Conservation (phyloP, 2,888 invertebrate species). For the Eupithecia inturbata region DNA sequence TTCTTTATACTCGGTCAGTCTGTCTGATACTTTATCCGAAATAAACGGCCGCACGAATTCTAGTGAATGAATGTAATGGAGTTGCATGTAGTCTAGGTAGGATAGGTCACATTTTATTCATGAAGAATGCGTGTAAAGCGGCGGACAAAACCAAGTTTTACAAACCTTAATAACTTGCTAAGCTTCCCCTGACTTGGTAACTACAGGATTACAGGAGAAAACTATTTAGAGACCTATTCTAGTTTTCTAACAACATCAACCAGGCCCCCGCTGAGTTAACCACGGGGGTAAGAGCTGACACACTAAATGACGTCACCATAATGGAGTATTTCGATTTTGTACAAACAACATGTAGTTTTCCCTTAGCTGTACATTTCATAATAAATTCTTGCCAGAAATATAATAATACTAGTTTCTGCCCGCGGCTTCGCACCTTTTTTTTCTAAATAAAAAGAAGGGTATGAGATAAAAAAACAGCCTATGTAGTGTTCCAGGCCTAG, state of each 20-base stretch:
- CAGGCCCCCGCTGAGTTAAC: neutral
- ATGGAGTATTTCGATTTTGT: constrained; percentile 1
- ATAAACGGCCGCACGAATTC: neutral
- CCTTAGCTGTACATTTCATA: neutral
- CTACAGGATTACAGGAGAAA: neutral
- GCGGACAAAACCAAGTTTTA: neutral
- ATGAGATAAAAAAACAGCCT: neutral
- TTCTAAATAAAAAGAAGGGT: neutral
- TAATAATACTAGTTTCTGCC: neutral
- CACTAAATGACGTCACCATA: neutral
- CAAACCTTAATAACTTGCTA: neutral
- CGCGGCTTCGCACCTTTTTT: neutral
- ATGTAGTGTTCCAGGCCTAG: neutral
- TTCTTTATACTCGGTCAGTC: neutral
- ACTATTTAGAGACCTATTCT: neutral
- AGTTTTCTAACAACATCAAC: neutral
- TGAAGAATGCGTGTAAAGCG: constrained; percentile 1
- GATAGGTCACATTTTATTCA: neutral
- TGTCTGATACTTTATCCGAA: neutral
- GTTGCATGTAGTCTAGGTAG: neutral
- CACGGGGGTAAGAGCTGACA: neutral
- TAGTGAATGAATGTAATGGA: neutral
- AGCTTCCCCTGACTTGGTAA: neutral
- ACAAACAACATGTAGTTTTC: neutral
- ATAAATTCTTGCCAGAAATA: neutral